Percentiles rank a stretch among this genome's conserved stretches.
These are phyloP conservation scores for Ianthella basta DNA, from an alignment of 37 sponge, comb jelly and placozoan species.

Conservation along the genomic window DNA sequence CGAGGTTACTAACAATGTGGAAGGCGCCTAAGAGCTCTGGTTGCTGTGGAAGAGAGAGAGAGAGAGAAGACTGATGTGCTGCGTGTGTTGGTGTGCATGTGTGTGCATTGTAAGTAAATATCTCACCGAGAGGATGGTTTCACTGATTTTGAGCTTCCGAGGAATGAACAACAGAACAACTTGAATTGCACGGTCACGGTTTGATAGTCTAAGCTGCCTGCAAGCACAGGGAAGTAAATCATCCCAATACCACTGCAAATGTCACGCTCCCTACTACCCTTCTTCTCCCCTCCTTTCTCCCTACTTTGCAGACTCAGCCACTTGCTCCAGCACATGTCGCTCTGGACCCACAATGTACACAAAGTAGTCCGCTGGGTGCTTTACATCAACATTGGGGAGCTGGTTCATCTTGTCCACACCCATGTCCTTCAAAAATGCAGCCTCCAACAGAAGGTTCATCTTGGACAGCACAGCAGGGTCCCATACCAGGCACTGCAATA, in stretches of 20 bases:
- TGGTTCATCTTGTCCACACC: constrained; percentile 78
- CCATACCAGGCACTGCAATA: constrained; percentile 33
- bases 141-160: background rate
- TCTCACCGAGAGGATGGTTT: background rate
- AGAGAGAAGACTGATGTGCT: background rate
- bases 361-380: constrained; percentile 44
- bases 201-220: background rate
- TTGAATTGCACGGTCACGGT: background rate
- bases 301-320: constrained; percentile 70
- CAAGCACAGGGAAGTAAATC: background rate
- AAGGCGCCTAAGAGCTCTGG: constrained; percentile 3
- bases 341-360: constrained; percentile 68
- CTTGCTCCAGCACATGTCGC: constrained; percentile 40
- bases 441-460: constrained; percentile 40
- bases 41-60: background rate
- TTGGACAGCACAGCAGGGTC: constrained; percentile 22
- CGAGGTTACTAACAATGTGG: constrained; percentile 66
- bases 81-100: too few species aligned
- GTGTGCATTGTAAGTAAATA: too few species aligned
- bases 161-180: constrained; percentile 6
- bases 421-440: constrained; percentile 33
- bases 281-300: background rate
- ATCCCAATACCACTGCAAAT: background rate
- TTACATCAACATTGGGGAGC: constrained; percentile 43
- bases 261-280: too few species aligned